Evolutionary conservation across 2,888 invertebrate species (phyloP), one percentile per base, ranked within the genome.

Genomic region (Hydrotaea cyrtoneurina): DNA sequence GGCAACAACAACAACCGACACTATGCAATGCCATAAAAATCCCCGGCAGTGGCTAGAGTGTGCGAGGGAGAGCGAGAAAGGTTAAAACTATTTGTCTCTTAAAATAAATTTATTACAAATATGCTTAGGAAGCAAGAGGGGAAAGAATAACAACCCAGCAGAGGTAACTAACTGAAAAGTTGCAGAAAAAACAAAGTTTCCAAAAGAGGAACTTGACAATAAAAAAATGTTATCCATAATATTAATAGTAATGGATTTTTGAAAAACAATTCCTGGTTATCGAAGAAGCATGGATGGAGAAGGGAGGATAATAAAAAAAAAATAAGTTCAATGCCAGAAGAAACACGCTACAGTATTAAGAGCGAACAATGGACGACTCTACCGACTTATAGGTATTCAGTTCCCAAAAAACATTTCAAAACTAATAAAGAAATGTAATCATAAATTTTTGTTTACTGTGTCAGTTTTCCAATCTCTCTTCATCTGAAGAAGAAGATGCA

Each of bases 21-120:
- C 66, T 43, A 43, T 19, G 19, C 7, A 69, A 23, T 19, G 46
- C 46, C 36, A 75, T 46, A 46, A 46, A 59, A 75, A 62, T 43
- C n/a, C 3, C 19, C 19, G 36, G 7, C 13, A 21, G 11, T 31
- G 7, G 31, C 2, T 31, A 31, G 31, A n/a, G n/a, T n/a, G n/a
- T n/a, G n/a, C 23, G 15, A 10, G 43, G 3, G 23, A 15, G 11
- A 17, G 4, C 46, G 26, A 53, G 36, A 46, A 19, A 86, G 86
- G 78, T 86, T 77, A 73, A 78, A 86, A 76, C 74, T 76, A 86
- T 86, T 86, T 86, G 83, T 86, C 86, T 83, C 59, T 43, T 76
- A 43, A 57, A 59, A 57, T 46, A 69, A 74, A 75, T 80, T 75
- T 80, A 76, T 76, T 76, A 46, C 64, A 71, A 71, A 62, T 76